Percentiles rank a stretch among this genome's conserved stretches.
These are phyloP conservation scores for Thalpophila matura DNA, from an alignment of 2,888 invertebrate genomes.

Conservation along the genomic window DNA sequence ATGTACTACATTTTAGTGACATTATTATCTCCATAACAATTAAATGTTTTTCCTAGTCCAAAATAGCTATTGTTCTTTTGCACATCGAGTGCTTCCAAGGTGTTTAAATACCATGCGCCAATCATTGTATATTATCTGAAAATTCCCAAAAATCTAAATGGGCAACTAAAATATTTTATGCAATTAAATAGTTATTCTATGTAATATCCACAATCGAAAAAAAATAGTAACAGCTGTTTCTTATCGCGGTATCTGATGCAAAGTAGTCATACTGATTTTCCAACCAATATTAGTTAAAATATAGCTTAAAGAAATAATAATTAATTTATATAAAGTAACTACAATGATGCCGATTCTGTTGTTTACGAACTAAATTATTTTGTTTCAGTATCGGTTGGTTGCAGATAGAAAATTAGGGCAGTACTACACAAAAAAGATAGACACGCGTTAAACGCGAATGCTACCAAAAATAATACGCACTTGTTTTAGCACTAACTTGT, in stretches of 20 bases:
- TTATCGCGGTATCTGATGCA: conserved; percentile 1
- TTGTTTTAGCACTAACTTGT: no score
- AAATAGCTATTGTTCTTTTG: no score
- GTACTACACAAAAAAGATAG: no score
- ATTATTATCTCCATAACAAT: no score
- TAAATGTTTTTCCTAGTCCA: no score
- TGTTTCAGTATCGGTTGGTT: no score
- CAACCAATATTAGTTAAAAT: neutral
- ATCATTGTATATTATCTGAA: neutral
- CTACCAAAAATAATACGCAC: no score
- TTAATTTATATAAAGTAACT: neutral
- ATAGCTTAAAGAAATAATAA: neutral
- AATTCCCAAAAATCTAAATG: neutral
- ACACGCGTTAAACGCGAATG: no score
- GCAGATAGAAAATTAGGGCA: no score
- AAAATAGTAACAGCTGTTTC: neutral
- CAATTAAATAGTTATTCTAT: neutral
- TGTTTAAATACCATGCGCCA: neutral
- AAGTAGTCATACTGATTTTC: conserved; percentile 4
- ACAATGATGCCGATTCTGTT: no score
- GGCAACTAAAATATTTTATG: neutral
- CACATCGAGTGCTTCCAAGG: neutral
- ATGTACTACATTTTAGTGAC: no score
- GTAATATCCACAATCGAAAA: conserved; percentile 9
- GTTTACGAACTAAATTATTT: no score